phyloP scores from a whole-genome alignment of 2,888 invertebrate species.

The Apoda limacodes region DNA sequence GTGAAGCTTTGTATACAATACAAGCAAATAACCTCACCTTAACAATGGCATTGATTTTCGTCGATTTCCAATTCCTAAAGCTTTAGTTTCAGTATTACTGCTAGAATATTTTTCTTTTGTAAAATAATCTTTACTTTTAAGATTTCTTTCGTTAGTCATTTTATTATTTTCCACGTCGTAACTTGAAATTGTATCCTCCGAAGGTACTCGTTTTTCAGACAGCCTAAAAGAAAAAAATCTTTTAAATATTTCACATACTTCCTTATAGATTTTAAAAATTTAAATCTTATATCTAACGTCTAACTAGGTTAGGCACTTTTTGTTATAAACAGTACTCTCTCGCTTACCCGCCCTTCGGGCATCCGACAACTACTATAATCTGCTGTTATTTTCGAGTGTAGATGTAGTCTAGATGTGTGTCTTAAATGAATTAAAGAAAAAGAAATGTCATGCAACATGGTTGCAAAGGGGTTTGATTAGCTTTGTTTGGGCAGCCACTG shows the following conservation, averaged over 20 bases:
- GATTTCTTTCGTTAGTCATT: slow-evolving; percentile 14
- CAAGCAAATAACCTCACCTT: slow-evolving; percentile 26
- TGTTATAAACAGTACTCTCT: too few relatives aligned
- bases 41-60: slow-evolving; percentile 39
- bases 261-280: too few relatives aligned
- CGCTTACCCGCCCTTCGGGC: too few relatives aligned
- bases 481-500: too few relatives aligned
- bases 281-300: too few relatives aligned
- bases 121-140: slow-evolving; percentile 24
- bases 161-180: slow-evolving; percentile 17
- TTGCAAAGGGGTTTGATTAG: too few relatives aligned
- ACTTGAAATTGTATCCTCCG: slow-evolving; percentile 19
- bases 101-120: slow-evolving; percentile 9
- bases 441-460: too few relatives aligned
- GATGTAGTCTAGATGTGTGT: too few relatives aligned
- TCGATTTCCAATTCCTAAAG: slow-evolving; percentile 29
- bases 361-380: too few relatives aligned
- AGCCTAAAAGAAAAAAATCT: slow-evolving; percentile 18
- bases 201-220: slow-evolving; percentile 15
- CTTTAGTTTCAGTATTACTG: slow-evolving; percentile 12
- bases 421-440: too few relatives aligned
- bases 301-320: too few relatives aligned
- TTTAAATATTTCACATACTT: slow-evolving; percentile 4
- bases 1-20: slow-evolving; percentile 1
- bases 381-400: too few relatives aligned